Base-by-base conservation (phyloP, 1,140 invertebrate genomes). In the Pentalonia nigronervosa region DNA sequence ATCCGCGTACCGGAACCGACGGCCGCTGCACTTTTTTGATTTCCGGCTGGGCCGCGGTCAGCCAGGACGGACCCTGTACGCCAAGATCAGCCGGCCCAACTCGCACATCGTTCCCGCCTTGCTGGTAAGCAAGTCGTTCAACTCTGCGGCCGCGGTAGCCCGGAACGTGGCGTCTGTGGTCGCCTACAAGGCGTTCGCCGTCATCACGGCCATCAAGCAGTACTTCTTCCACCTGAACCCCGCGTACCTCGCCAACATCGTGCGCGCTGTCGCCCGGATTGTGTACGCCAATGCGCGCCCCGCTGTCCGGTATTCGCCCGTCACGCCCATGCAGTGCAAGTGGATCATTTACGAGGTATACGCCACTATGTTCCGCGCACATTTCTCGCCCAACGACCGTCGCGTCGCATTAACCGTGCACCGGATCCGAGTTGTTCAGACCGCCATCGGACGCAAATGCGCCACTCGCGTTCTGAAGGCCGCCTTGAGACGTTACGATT, bases 301-400 rank as follows among this genome's bases (percentile, higher is more conserved):
- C 7, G 9, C 41, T 0, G 25, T 48, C 20, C 47, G 7, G 34
- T 23, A 41, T 48, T 86, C 76, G 76, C 34, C 91, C 14, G 41
- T 93, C 36, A 93, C 91, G 17, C 81, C 91, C 2, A 41, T 56
- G 81, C 91, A 93, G 48, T 47, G 91, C 81, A 83, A 56, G 91
- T 93, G 91, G 91, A 93, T 93, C 48, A 50, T 86, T 8, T 93
- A 86, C 25, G 91, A 93, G 23, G 91, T 93, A 21, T 93, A 84
- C 25, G 48, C 76, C 7, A 84, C 11, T 41, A 84, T 93, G 81
- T 86, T 93, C 34, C 81, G 36, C 3, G 45, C 2, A 41, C 48
- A 86, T 67, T 84, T 86, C 9, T 34, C 47, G 2, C 25, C 8
- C 0, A 7, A 20, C 25, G 89, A 90, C 14, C 1, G 1, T 14